Evolutionary conservation across 2,797 vertebrate genomes (phyloP).

Genomic region (Hemibagrus guttatus): DNA sequence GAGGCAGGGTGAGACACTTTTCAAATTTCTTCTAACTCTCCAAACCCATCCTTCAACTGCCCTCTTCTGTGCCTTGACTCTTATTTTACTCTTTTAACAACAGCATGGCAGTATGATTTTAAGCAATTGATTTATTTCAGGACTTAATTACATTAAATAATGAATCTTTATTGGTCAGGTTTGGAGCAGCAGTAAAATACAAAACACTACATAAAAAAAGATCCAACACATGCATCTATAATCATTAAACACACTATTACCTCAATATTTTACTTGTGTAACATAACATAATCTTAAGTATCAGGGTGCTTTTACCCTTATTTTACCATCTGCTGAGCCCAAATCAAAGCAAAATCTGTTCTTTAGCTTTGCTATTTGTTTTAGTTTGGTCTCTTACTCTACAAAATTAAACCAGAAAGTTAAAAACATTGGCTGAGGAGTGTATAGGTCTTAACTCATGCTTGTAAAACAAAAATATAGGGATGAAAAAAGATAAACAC

Average conservation of each 20-base stretch:
- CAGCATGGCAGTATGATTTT: background rate
- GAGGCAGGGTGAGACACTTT: slow-evolving; percentile 9
- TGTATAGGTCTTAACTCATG: background rate
- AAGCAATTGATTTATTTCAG: background rate
- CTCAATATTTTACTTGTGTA: background rate
- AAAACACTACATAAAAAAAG: no score
- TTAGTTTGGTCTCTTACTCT: background rate
- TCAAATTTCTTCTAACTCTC: slow-evolving; percentile 7
- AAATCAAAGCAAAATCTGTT: background rate
- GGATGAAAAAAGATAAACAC: background rate
- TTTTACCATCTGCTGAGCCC: background rate
- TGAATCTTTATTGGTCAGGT: background rate
- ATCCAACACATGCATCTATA: background rate
- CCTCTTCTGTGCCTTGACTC: background rate
- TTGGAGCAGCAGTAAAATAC: background rate
- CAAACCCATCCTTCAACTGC: background rate
- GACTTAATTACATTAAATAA: background rate
- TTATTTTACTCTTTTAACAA: background rate
- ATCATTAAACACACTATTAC: background rate
- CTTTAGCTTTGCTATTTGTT: background rate
- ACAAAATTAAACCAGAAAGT: background rate
- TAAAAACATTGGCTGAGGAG: background rate
- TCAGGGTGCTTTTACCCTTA: background rate
- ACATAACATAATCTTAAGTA: background rate
- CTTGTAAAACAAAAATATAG: background rate